Evolutionary conservation across 2,888 invertebrate genomes (phyloP), one percentile per base, ranked within the genome.

Genomic region (Agrochola circellaris): DNA sequence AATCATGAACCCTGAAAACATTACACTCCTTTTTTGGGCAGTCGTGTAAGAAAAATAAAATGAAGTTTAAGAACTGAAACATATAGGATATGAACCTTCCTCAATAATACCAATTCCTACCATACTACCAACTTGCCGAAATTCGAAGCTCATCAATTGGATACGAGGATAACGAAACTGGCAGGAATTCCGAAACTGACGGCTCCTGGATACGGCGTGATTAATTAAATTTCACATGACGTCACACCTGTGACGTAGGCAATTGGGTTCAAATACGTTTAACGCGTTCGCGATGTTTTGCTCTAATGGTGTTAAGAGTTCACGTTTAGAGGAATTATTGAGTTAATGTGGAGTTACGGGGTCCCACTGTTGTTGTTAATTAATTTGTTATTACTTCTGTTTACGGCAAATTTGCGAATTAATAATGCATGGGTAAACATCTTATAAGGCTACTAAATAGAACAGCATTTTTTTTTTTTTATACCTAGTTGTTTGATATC

Each of bases 171-270:
- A 69, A 34, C 70, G 65, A 65, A 71, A 79, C 60, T 62, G 81
- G 66, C 73, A 45, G 26, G 45, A 54, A 78, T 73, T 60, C 38
- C 71, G 58, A 66, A 73, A 73, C 60, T 76, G 88, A 77, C 77
- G 56, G 68, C 64, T 20, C 30, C 38, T 64, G 79, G 79, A 68
- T 78, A 81, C 75, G 26, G 54, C 51, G 73, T 88, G 88, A 88
- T 87, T 82, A 87, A 87, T 87, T 82, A 75, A 87, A 88, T 87
- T 84, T 73, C 26, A 60, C 66, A 62, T 87, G 79, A 78, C 85
- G 81, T 87, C 87, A 78, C 79, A 30, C 54, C 48, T 56, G 75
- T 86, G 86, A 87, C 88, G 80, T 73, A 64, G 66, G 64, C 65
- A 84, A 81, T 84, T 77, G 65, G 61, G 48, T 67, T 79, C 80